Base-by-base conservation (phyloP, 2,797 vertebrate genomes). In the Spinus olivaceus region DNA sequence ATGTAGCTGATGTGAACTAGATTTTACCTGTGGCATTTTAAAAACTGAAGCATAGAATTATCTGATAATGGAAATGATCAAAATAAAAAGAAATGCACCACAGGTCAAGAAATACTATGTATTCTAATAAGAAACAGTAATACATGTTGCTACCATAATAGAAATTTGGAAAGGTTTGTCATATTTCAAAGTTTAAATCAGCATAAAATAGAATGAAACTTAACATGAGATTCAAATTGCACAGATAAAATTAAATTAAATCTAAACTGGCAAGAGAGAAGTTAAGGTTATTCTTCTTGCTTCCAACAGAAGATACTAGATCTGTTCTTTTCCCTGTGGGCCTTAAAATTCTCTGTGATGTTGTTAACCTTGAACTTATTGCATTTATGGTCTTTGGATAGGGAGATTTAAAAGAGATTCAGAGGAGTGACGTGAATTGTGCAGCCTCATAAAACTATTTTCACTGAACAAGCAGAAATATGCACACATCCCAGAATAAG, bases 311-410 rank as follows among this genome's bases (percentile, higher is more conserved):
- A 81, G 20, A 33, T 22, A 61, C 18, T 78, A 28, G 28, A 83
- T 85, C 16, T 3, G 42, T 71, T 63, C 18, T 81, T 89, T 72
- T 69, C 50, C 63, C 67, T 63, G 17, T 49, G 72, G 63, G 17
- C 61, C 30, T 85, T 65, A 69, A 80, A 86, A 73, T 80, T 78
- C 65, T 74, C 49, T 82, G 41, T 83, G 53, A 56, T 81, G 28
- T 27, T 84, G 41, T 88, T 96, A 93, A 95, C 91, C 86, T 95
- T 94, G 71, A 92, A 85, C 44, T 82, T 94, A 74, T 7, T 85
- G 44, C 47, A 59, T 92, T 95, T 88, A 85, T 87, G 49, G 66
- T 57, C 65, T 64, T 90, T 61, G 44, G 46, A 66, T 33, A 74
- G 53, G 53, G 67, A 89, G 88, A 91, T 72, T 87, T 93, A 92